phyloP scores from a whole-genome alignment of 2,113 vertebrate genomes.

The Danio rerio region GRCz12tu NC_133183.1:22079001-22079500 shows the following conservation, averaged over 20 bases:
- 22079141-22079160: background rate
- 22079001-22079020: background rate
- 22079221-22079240: background rate
- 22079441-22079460: no score
- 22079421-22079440: no score
- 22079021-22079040: background rate
- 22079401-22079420: no score
- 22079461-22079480: no score
- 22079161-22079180: background rate
- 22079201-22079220: background rate
- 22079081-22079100: background rate
- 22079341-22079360: no score
- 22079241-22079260: background rate
- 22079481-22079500: no score
- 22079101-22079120: background rate
- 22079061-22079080: no score
- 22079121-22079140: background rate
- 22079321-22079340: no score
- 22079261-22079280: background rate
- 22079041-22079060: no score
- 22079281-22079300: background rate
- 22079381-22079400: no score
- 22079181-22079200: background rate
- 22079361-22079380: no score
- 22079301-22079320: no score